Evolutionary conservation across 1,140 invertebrate genomes (phyloP), one percentile per base, ranked within the genome.

Genomic region (Thereuonema tuberculata): DNA sequence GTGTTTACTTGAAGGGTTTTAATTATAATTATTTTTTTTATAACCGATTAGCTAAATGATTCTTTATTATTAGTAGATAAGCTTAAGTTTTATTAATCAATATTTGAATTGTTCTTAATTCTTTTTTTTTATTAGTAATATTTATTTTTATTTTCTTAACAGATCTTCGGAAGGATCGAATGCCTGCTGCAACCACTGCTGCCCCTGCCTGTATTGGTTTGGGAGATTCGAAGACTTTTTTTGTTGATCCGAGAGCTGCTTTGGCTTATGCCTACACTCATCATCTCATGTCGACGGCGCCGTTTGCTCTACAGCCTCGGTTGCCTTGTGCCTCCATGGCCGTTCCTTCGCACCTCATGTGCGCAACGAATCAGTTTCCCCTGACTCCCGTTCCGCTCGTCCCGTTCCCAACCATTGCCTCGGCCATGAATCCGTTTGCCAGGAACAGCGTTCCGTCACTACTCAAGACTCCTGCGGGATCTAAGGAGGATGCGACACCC

Each of bases 181-280:
- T 50, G 5, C 48, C 21, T 9, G 17, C 24, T 21, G 3, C 48
- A n/a, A 5, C 48, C 3, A 5, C 21, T 21, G 9, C 24, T 9
- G 48, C 48, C 9, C 21, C 48, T 5, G 3, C 9, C 9, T 12
- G 9, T 50, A 5, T 20, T 20, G 21, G 5, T 50, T n/a, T 12
- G 14, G 21, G 14, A 9, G 48, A 50, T 9, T 26, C 24, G 9
- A 55, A 55, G 28, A 55, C 53, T 15, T 12, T 55, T 14, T 14
- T 55, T 9, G 5, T 55, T 9, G 53, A 55, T 23, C 53, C 53
- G 14, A 3, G 53, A 12, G 53, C 53, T 17, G 53, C 53, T 9
- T 28, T 55, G 9, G 53, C 53, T 14, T 55, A 55, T 23, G 53
- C 53, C 53, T 55, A 55, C 53, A 27, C 53, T 3, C 53, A 55